Base-by-base conservation (phyloP, 2,888 invertebrate genomes). In the Drosophila engyochracea region DNA sequence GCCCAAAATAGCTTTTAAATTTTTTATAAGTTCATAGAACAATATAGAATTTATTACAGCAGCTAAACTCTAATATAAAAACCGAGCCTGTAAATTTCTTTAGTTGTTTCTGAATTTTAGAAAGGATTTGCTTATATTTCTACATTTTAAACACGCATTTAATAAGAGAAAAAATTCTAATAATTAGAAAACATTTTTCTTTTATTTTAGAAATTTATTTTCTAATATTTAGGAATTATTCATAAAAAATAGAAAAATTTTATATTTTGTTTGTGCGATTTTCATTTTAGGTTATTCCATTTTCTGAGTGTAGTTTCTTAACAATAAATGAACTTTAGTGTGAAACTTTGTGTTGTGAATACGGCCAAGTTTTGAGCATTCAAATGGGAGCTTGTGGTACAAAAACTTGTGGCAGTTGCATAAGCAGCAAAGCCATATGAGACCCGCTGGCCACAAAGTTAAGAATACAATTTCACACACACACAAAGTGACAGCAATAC, bases 381-480 rank as follows among this genome's bases (percentile, higher is more conserved):
- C 60, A 68, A 76, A 75, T 73, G 61, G 55, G 58, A 74, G 59
- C 62, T 47, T 16, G 41, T 44, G 55, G 69, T 63, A 51, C 9
- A n/a, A 22, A 57, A 74, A 74, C 49, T 73, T 74, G 44, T 65
- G 30, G 37, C 59, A 62, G 77, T 82, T 86, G 77, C 79, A 75
- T 69, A 71, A 44, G 16, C 52, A 84, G 67, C 44, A 59, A 78
- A 74, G 28, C 47, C 74, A 67, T 74, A 68, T 62, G 61, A 72
- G 70, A 72, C 44, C 41, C 66, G 58, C 60, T 75, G 78, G 57
- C 39, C 64, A 70, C 62, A 66, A 55, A 52, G 64, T 57, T 55
- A 53, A 57, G 65, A 53, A 51, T 54, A n/a, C 25, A 39, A 33
- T 55, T 64, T 35, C 30, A 54, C 41, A 54, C 49, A 10, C 35